Base-by-base conservation (phyloP, 2,113 vertebrate genomes). In the Dasypus novemcinctus region DNA sequence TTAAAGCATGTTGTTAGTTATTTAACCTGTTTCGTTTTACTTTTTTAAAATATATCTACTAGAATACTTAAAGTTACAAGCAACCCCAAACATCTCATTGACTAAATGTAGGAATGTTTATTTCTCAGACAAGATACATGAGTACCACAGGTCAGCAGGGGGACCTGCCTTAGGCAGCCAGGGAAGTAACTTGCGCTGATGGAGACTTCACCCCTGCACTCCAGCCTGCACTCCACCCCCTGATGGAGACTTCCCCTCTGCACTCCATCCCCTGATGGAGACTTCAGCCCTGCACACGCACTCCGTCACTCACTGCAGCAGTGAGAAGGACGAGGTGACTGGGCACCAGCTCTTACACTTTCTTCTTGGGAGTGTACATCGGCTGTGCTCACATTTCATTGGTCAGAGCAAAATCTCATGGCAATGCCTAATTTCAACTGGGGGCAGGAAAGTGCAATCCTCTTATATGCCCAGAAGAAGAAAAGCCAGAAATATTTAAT, bases 1-100 rank as follows among this genome's bases (percentile, higher is more conserved):
- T 59, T 86, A 90, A 83, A 74, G 20, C 29, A 41, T 61, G 29
- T 27, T 27, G 20, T 46, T 49, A 38, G 21, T 74, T 57, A 86
- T 85, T 95, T 90, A 23, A 54, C 76, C 68, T 52, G 8, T 88
- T 78, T 69, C 21, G 63, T 83, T 79, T 72, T 57, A 64, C 54
- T 12, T 80, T 86, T 15, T 29, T 87, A 81, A 81, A 86, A 69
- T 9, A 71, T 31, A 36, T 18, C 41, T 68, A 23, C 27, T 8
- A 41, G n/a, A 69, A 76, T 29, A 63, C 63, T 91, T 82, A 69
- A 75, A 61, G 6, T 87, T 29, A 21, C 29, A 52, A 94, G 61
- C n/a, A 76, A 57, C 38, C 69, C 69, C 15, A 43, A 43, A 68
- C 61, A 43, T 9, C 27, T 85, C 36, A 12, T 49, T 52, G 7